These are phyloP conservation scores for Setophaga kirtlandii DNA, from an alignment of 2,113 vertebrate species.

Conservation along the genomic window DNA sequence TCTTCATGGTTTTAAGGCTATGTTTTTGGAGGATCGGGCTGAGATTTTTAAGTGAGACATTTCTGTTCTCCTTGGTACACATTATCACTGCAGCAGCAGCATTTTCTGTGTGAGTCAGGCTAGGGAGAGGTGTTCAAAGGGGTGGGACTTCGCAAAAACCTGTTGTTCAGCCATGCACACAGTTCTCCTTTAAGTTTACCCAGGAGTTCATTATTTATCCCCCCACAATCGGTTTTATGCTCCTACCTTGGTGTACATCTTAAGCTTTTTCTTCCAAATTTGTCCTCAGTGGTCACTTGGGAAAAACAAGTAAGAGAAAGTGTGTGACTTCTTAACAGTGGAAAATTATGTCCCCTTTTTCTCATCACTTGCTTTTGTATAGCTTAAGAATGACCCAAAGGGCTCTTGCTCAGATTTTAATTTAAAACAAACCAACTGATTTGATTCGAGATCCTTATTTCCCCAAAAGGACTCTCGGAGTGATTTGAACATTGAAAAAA, in stretches of 20 bases:
- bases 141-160: neutral
- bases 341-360: conserved; percentile 16
- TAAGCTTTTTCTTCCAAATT: neutral
- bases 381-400: conserved; percentile 13
- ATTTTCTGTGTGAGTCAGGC: neutral
- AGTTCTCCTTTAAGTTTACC: neutral
- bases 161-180: neutral
- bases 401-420: conserved; percentile 21
- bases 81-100: neutral
- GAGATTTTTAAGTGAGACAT: neutral
- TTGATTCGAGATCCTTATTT: conserved; percentile 29
- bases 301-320: neutral
- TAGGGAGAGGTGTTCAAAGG: neutral
- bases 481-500: conserved; percentile 36
- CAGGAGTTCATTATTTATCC: neutral
- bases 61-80: neutral
- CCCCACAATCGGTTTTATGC: neutral
- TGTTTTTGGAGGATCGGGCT: neutral
- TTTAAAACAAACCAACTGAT: conserved; percentile 35
- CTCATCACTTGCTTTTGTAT: neutral
- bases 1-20: conserved; percentile 35
- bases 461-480: neutral
- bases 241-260: neutral
- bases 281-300: neutral
- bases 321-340: neutral